Evolutionary conservation across 2,888 invertebrate genomes (phyloP).

Genomic region (Pharmacophagus antenor): DNA sequence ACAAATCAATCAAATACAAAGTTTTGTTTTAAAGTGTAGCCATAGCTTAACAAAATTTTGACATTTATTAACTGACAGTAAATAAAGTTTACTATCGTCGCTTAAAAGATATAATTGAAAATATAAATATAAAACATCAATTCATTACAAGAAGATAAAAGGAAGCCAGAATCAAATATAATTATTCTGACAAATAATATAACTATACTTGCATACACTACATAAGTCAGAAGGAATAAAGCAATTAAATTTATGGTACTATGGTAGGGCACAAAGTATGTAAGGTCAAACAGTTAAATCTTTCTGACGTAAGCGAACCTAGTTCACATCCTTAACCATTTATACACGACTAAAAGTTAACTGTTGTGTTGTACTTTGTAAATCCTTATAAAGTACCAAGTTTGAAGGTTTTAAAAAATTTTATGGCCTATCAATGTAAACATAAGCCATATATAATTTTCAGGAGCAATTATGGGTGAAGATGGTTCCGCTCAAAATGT

Average conservation of each 20-base stretch:
- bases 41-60: background rate
- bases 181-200: background rate
- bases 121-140: background rate
- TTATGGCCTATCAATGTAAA: background rate
- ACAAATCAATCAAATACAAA: no score
- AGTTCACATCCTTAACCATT: background rate
- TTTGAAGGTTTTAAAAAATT: conserved; percentile 3
- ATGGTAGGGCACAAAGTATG: conserved; percentile 13
- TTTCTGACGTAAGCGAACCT: conserved; percentile 12
- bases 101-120: background rate
- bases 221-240: background rate
- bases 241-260: conserved; percentile 1
- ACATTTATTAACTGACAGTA: background rate
- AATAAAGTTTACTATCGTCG: background rate
- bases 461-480: conserved; percentile 60
- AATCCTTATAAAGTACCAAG: background rate
- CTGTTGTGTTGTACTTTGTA: background rate
- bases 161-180: background rate
- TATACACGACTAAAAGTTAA: background rate
- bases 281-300: conserved; percentile 15
- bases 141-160: background rate
- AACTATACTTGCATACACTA: background rate
- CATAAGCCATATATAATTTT: conserved; percentile 34
- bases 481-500: conserved; percentile 49
- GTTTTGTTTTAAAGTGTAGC: background rate